Conservation (phyloP, 2,888 invertebrate species). For the Mesodorylaimus sp. region DNA sequence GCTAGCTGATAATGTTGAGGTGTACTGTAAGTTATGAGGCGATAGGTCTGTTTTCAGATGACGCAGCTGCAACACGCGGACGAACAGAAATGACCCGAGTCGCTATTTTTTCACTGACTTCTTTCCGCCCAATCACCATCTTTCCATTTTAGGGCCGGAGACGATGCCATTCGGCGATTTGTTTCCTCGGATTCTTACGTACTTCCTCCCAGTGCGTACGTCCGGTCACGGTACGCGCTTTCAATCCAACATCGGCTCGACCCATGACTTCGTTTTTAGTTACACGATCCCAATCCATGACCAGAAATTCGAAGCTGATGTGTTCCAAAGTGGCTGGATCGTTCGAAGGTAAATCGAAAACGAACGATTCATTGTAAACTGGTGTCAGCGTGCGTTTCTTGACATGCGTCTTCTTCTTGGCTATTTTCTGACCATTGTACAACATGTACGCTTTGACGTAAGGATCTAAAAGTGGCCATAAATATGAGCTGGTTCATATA, state of each 20-base stretch:
- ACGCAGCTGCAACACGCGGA: too few relatives aligned
- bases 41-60: too few relatives aligned
- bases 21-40: too few relatives aligned
- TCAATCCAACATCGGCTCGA: conserved; percentile 65
- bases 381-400: conserved; percentile 93
- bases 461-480: conserved; percentile 56
- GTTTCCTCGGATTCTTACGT: conserved; percentile 81
- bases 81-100: too few relatives aligned
- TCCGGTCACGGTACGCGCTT: conserved; percentile 34
- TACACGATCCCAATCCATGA: conserved; percentile 90
- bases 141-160: conserved; percentile 41
- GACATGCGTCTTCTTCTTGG: conserved; percentile 96
- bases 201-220: conserved; percentile 94
- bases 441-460: conserved; percentile 90
- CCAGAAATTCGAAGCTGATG: conserved; percentile 64
- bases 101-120: too few relatives aligned
- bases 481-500: neutral
- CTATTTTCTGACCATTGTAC: conserved; percentile 89
- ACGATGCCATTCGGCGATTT: conserved; percentile 99
- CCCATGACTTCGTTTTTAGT: conserved; percentile 98
- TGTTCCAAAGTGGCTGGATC: conserved; percentile 50
- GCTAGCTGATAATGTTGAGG: too few relatives aligned
- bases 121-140: too few relatives aligned
- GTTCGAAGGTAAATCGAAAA: conserved; percentile 72
- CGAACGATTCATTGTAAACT: conserved; percentile 96